Percentiles rank a stretch among this genome's conserved stretches.
Evolutionary conservation across 2,888 invertebrate species (phyloP).

Genomic region (Diarsia brunnea): DNA sequence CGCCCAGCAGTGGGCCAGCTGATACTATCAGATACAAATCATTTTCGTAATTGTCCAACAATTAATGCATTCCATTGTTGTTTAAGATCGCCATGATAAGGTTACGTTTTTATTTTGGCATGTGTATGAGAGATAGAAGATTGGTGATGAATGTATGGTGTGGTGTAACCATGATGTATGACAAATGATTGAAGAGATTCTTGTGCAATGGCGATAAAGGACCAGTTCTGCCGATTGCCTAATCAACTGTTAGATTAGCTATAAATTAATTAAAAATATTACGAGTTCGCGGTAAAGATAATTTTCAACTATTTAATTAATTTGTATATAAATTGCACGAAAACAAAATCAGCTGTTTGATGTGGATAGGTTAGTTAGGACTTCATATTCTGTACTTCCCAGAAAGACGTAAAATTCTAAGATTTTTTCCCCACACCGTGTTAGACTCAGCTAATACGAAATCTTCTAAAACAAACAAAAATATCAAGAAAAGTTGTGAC

Average conservation of each 20-base stretch:
- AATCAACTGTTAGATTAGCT: not conserved
- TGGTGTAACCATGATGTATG: slow-evolving; percentile 27
- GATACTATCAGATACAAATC: slow-evolving; percentile 73
- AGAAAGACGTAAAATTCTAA: not conserved
- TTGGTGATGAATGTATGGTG: not conserved
- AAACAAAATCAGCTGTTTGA: slow-evolving; percentile 6
- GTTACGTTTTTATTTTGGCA: slow-evolving; percentile 41
- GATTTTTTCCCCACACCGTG: not conserved
- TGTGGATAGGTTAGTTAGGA: not conserved
- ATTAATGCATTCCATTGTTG: slow-evolving; percentile 75
- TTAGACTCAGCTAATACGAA: not conserved
- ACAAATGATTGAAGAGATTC: slow-evolving; percentile 9
- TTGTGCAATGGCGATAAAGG: not conserved
- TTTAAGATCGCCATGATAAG: slow-evolving; percentile 63
- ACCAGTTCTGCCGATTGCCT: not conserved
- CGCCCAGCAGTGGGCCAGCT: slow-evolving; percentile 68
- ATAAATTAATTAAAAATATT: not conserved
- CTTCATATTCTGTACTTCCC: not conserved
- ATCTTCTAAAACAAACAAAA: slow-evolving; percentile 30
- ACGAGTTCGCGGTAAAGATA: not conserved
- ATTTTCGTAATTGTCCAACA: slow-evolving; percentile 77
- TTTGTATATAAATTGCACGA: not conserved
- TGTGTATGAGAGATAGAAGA: slow-evolving; percentile 29
- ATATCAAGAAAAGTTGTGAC: slow-evolving; percentile 7
- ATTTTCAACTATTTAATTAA: not conserved